Evolutionary conservation across 2,888 invertebrate genomes (phyloP), one percentile per base, ranked within the genome.

Genomic region (Dysmachus trigonus): DNA sequence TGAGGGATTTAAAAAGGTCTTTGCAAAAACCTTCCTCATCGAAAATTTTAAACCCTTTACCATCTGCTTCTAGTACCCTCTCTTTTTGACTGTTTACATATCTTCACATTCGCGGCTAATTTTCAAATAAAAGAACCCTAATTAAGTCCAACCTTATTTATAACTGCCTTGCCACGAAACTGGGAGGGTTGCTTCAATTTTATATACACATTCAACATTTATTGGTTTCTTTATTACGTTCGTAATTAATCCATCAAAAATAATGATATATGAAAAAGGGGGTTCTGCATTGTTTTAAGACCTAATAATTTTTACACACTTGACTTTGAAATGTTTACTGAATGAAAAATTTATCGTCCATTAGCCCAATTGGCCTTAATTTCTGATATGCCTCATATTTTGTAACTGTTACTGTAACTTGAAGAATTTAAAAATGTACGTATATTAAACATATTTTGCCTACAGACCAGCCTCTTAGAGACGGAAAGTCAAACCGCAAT

Each of bases 91-190:
- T 81, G 81, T 81, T 81, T 81, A 81, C 81, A 81, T 81, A 81
- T 81, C 81, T 81, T 81, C 81, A 81, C 33, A 53, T 53, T 30
- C 31, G n/a, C 62, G 51, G 87, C 87, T 86, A 87, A 87, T 87
- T 87, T 87, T 77, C 71, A 72, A 71, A 87, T 86, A 87, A 87
- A 85, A 86, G 87, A 86, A 71, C 82, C 41, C 87, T 87, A 87
- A 87, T 87, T 85, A 87, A 85, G 47, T 30, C 51, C 79, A 79
- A 81, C 62, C 62, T 31, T 22, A 33, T 33, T 53, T 62, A 81
- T 81, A 35, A 35, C 35, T 18, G 18, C 79, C 51, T 47, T 13
- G 27, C 38, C 47, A 30, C 47, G 30, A 47, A 47, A 79, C 18
- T 7, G 41, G 13, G 51, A 79, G 79, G 51, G 79, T 27, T 47